Evolutionary conservation across 2,797 vertebrate species (phyloP), one percentile per base, ranked within the genome.

Genomic region (Myotis findleyi): DNA sequence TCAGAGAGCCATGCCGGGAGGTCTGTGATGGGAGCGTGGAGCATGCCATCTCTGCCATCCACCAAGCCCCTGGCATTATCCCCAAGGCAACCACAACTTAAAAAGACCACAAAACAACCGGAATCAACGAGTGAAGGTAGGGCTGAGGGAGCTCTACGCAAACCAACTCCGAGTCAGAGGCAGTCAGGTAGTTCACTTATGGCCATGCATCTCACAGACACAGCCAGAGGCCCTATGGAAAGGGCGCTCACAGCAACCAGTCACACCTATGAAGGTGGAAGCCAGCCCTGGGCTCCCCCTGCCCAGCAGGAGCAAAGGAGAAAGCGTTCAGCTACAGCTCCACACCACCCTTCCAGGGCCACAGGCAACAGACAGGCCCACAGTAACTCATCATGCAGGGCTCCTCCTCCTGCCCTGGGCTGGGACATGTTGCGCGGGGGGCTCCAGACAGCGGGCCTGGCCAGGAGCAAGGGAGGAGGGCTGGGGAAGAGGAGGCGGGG

Each of bases 21-120:
- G 77, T 95, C 94, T 93, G 88, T 85, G 96, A 97, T 96, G 97
- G 97, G 97, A 97, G 97, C 96, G 49, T 84, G 82, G 38, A 98
- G 94, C 97, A 97, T 97, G 96, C 96, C 79, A 90, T 95, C 97
- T 97, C 92, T 95, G 95, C 96, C 86, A 64, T 91, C 96, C 95
- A 95, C 92, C 72, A 92, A 96, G 82, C 77, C 89, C 73, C 68
- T 3, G 91, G 96, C 80, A n/a, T 86, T 57, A 55, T 95, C 82
- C 95, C 82, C 36, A 20, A 89, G 79, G 75, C 93, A 96, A 91
- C 89, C 33, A 96, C 94, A 57, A 80, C 1, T 0, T 14, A 84
- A 86, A 84, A 73, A 95, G 57, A 72, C 89, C 91, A 69, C 47
- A 44, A 89, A 88, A 96, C 23, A 64, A 88, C 77, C 71, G 3